phyloP scores from a whole-genome alignment of 2,888 invertebrate species.

The Lepidochrysops patricia region DNA sequence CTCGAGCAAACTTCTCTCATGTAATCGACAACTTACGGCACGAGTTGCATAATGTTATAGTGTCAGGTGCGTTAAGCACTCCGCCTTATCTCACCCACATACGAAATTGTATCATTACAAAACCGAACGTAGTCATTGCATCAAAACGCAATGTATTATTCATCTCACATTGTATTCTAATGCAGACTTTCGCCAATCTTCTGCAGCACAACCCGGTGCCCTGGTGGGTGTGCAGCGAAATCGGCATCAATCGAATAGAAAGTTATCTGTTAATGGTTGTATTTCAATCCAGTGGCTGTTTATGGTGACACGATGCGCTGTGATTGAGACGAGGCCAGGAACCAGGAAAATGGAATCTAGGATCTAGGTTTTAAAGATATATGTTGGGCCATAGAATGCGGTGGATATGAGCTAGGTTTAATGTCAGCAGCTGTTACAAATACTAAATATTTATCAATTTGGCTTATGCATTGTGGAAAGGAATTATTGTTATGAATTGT shows the following conservation, averaged over 20 bases:
- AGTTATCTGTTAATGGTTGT: slow-evolving; percentile 12
- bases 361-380: too few species aligned
- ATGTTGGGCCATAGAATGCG: too few species aligned
- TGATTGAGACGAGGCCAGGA: neutral
- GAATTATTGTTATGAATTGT: too few species aligned
- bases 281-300: slow-evolving; percentile 8
- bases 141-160: slow-evolving; percentile 62
- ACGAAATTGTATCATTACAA: slow-evolving; percentile 41
- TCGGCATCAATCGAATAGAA: slow-evolving; percentile 16
- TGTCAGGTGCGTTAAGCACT: neutral
- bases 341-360: too few species aligned
- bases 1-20: too few species aligned
- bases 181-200: slow-evolving; percentile 69
- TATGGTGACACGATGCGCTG: neutral
- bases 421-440: too few species aligned
- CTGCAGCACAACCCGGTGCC: slow-evolving; percentile 44
- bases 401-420: too few species aligned
- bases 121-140: slow-evolving; percentile 38
- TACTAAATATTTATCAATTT: too few species aligned
- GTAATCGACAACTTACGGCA: too few species aligned
- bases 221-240: slow-evolving; percentile 32
- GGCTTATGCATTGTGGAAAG: too few species aligned
- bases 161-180: slow-evolving; percentile 69
- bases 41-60: neutral
- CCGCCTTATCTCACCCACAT: slow-evolving; percentile 20